phyloP scores from a whole-genome alignment of 2,113 vertebrate species.

The Colinus virginianus region DNA sequence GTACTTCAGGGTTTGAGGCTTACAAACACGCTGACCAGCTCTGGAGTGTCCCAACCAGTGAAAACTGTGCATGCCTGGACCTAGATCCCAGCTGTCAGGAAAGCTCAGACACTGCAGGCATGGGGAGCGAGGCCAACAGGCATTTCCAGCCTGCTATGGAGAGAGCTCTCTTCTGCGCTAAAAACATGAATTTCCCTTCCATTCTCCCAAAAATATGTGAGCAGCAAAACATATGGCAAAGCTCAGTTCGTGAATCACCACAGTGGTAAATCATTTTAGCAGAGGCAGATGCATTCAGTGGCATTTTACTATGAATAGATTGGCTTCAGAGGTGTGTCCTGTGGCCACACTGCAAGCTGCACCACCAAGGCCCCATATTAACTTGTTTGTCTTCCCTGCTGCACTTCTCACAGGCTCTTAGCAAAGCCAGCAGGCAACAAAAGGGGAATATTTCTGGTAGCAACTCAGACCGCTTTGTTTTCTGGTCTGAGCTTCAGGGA shows the following conservation, averaged over 20 bases:
- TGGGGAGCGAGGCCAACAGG: neutral
- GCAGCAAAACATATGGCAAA: neutral
- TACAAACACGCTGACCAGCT: neutral
- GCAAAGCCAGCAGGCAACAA: neutral
- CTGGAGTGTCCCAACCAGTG: neutral
- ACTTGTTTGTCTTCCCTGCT: neutral
- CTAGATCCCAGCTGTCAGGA: neutral
- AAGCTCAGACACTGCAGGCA: neutral
- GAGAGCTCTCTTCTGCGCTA: neutral
- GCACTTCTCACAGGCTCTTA: neutral
- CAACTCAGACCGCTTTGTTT: neutral
- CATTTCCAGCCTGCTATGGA: neutral
- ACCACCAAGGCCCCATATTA: neutral
- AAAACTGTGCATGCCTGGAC: neutral
- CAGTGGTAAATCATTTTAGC: neutral
- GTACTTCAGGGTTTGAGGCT: neutral
- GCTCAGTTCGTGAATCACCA: neutral
- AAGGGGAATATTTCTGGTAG: neutral
- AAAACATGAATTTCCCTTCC: neutral
- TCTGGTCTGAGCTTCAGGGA: neutral
- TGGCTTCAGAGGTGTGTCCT: neutral
- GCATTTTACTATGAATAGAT: accelerated
- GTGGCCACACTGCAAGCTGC: neutral
- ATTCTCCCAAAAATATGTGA: neutral
- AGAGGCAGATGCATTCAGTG: accelerated